A percentile compares a stretch with the other conserved stretches of the same genome.
phyloP scores from a whole-genome alignment of 2,113 vertebrate genomes.

The Xiphophorus hellerii region DNA sequence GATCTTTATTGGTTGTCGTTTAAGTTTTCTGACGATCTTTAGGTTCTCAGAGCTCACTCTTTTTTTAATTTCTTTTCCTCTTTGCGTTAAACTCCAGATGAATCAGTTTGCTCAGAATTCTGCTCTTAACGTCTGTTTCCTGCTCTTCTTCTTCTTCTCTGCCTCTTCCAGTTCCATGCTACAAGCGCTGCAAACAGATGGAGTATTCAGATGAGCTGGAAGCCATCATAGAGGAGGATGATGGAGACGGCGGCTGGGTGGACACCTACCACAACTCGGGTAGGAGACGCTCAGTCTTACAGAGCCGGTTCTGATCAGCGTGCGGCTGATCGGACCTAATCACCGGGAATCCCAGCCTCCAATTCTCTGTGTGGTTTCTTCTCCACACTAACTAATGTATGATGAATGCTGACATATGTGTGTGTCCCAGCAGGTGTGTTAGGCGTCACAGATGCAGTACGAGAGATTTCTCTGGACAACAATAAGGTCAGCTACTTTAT shows the following conservation, averaged over 20 bases:
- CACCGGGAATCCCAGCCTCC: not conserved
- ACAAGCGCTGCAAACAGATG: slow-evolving; percentile 99
- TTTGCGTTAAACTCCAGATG: too few relatives aligned
- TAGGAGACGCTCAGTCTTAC: slow-evolving; percentile 42
- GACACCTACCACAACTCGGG: slow-evolving; percentile 97
- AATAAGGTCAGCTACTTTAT: slow-evolving; percentile 84
- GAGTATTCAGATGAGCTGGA: slow-evolving; percentile 98
- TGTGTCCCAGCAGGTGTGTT: slow-evolving; percentile 77
- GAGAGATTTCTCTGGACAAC: slow-evolving; percentile 93
- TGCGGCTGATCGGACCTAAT: not conserved
- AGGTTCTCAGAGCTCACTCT: too few relatives aligned
- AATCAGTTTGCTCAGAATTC: too few relatives aligned
- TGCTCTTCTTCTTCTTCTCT: not conserved
- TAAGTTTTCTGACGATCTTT: too few relatives aligned
- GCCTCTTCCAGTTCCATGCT: slow-evolving; percentile 87
- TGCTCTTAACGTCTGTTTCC: not conserved
- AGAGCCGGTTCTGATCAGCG: not conserved
- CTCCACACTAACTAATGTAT: not conserved
- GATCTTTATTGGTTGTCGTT: too few relatives aligned
- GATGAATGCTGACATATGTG: not conserved
- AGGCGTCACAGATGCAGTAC: slow-evolving; percentile 88
- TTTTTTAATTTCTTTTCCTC: too few relatives aligned
- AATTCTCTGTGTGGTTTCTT: not conserved
- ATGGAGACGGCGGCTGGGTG: slow-evolving; percentile 98
- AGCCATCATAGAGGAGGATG: slow-evolving; percentile 98